These are phyloP conservation scores for Vanessa tameamea DNA, from an alignment of 1,140 invertebrate species.

Conservation along the genomic window DNA sequence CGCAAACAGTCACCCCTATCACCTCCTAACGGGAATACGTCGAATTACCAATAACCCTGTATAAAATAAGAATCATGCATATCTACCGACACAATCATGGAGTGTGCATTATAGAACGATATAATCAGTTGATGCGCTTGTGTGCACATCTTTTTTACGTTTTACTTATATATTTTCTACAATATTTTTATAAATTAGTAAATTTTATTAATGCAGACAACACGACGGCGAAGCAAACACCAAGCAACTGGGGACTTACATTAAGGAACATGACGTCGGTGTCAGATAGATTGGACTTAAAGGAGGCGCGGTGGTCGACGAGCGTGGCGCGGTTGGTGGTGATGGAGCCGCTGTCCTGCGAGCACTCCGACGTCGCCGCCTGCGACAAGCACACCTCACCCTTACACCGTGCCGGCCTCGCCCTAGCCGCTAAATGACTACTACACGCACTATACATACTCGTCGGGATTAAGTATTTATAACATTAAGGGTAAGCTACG, in stretches of 20 bases:
- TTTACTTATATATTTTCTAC: no score
- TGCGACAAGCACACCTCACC: constrained; percentile 64
- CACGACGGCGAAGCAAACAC: constrained; percentile 24
- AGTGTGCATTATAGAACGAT: no score
- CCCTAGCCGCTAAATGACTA: neutral
- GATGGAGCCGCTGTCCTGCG: constrained; percentile 87
- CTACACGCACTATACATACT: no score
- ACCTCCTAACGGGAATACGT: no score
- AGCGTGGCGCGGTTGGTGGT: constrained; percentile 88
- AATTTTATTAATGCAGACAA: constrained; percentile 18
- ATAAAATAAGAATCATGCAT: no score
- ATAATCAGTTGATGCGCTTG: no score
- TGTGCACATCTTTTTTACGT: no score
- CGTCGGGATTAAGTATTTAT: no score
- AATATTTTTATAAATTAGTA: neutral
- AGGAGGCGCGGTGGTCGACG: constrained; percentile 81
- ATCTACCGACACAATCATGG: no score
- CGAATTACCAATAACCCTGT: no score
- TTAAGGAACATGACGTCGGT: constrained; percentile 94
- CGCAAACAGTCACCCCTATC: no score
- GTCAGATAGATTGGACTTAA: constrained; percentile 94
- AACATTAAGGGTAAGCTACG: no score
- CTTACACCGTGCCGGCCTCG: neutral
- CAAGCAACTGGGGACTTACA: constrained; percentile 83
- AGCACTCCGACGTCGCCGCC: constrained; percentile 84